Evolutionary conservation across 2,888 invertebrate species (phyloP).

Genomic region (Eutolmus rufibarbis): DNA sequence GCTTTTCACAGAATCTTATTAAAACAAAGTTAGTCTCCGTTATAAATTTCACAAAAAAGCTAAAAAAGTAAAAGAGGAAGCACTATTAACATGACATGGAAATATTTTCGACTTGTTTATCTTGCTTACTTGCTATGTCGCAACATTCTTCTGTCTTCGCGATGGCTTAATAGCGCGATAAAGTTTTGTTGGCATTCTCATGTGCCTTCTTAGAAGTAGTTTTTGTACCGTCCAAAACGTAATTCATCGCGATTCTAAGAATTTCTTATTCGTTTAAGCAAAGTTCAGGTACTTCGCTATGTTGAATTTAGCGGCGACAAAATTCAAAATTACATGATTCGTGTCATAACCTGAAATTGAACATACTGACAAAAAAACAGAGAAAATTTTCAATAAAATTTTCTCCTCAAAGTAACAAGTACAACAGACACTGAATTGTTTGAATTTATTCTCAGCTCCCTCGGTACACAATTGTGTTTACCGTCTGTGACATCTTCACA

Average conservation of each 20-base stretch:
- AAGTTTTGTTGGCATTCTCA: background rate
- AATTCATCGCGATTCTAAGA: background rate
- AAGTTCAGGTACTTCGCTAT: background rate
- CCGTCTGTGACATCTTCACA: background rate
- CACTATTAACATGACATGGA: background rate
- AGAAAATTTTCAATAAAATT: background rate
- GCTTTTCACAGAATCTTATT: background rate
- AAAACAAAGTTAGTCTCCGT: background rate
- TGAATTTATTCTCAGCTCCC: background rate
- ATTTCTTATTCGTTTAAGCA: background rate
- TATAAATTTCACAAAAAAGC: background rate
- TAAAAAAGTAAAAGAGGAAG: background rate
- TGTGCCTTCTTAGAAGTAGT: background rate
- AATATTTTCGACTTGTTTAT: background rate
- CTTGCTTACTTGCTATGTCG: background rate
- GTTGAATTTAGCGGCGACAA: background rate
- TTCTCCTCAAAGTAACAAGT: background rate
- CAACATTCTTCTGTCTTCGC: background rate
- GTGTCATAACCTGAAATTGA: background rate
- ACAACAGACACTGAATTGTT: background rate
- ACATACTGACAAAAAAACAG: background rate
- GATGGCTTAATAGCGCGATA: background rate
- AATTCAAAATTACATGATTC: background rate
- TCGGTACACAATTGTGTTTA: background rate
- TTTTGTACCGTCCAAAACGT: background rate